Percentiles rank a stretch among this genome's conserved stretches.
Conservation (phyloP, 2,797 vertebrate genomes). For the Aeoliscus strigatus region DNA sequence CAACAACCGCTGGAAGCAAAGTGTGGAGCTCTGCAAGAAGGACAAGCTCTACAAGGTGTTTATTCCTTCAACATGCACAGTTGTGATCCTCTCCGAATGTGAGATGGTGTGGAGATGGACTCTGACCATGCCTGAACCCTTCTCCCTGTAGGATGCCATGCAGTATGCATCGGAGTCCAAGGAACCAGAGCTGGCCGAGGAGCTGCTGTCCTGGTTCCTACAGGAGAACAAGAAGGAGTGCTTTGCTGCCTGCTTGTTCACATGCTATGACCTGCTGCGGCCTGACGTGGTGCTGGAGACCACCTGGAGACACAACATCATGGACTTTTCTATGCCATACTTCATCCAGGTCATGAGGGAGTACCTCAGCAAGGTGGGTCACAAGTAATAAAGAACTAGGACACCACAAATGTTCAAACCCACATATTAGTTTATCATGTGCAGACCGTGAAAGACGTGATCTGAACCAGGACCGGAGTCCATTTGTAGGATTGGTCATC, state of each 20-base stretch:
- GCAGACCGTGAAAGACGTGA: too few species aligned
- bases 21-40: conserved; percentile 98
- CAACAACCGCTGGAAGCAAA: conserved; percentile 99
- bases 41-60: conserved; percentile 96
- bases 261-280: conserved; percentile 96
- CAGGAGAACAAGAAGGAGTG: conserved; percentile 93
- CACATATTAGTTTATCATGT: too few species aligned
- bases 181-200: conserved; percentile 84
- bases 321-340: conserved; percentile 99
- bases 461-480: too few species aligned
- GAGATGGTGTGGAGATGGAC: background rate
- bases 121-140: conserved; percentile 1
- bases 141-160: conserved; percentile 71
- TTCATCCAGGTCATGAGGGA: conserved; percentile 99
- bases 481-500: too few species aligned
- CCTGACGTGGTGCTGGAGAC: conserved; percentile 98
- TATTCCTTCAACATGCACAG: background rate
- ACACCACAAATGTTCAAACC: too few species aligned
- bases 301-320: conserved; percentile 99
- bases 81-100: background rate
- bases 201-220: conserved; percentile 94
- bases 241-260: conserved; percentile 97
- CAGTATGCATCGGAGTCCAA: conserved; percentile 76
- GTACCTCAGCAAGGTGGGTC: conserved; percentile 94
- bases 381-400: too few species aligned